Evolutionary conservation across 2,888 invertebrate species (phyloP), one percentile per base, ranked within the genome.

Genomic region (Aromia moschata): DNA sequence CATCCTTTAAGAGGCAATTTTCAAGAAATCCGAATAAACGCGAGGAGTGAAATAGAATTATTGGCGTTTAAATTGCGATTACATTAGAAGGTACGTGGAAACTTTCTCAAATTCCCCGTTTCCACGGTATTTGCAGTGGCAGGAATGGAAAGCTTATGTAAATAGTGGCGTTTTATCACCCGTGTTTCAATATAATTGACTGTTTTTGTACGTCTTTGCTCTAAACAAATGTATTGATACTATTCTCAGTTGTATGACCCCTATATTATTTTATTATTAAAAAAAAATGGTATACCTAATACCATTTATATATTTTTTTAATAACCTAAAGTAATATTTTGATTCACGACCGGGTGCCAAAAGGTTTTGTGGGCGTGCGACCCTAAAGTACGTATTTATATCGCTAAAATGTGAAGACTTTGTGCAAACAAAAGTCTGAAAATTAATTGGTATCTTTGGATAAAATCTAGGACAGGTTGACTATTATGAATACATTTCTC

Each of bases 41-140:
- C 54, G 57, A 62, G 61, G 60, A 68, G 71, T 66, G 66, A 60
- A 68, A 64, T 70, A 68, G 68, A 74, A 70, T 70, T 72, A 73
- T 72, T 68, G 68, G 54, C 69, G 64, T 69, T 74, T 66, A 71
- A 72, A 73, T 68, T 65, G 68, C 67, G 66, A 70, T 71, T 70
- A 70, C 64, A 58, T 67, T 63, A 63, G 60, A 61, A 62, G 64
- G 65, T 53, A 55, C 55, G 61, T 62, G 56, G 47, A 53, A 62
- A 60, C 49, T 60, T 63, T 49, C 54, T 37, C 33, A 43, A 53
- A 41, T 41, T 56, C 52, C 56, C 57, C 47, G 44, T 46, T 56
- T 58, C 53, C 20, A 41, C 47, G 51, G 45, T 31, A 31, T 55
- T 55, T 44, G 38, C 46, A 55, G 18, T 47, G 47, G 41, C 41